phyloP scores from a whole-genome alignment of 2,113 vertebrate species.

The Phalacrocorax pelagicus region DNA sequence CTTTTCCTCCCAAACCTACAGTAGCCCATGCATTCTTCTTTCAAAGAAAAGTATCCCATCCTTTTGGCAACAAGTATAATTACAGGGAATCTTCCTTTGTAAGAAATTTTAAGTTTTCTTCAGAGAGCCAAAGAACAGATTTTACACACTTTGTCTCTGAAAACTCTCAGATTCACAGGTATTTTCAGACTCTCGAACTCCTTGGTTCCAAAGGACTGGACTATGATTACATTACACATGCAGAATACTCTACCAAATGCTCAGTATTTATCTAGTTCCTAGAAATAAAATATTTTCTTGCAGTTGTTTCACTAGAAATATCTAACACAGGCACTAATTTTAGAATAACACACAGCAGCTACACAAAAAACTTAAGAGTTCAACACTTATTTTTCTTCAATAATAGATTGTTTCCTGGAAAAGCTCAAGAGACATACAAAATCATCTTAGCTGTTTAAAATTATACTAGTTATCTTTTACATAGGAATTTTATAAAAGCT shows the following conservation, averaged over 20 bases:
- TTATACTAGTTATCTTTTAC: neutral
- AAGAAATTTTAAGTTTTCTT: neutral
- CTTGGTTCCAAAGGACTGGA: neutral
- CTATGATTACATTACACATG: neutral
- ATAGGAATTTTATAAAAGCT: neutral
- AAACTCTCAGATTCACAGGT: neutral
- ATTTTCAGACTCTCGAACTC: neutral
- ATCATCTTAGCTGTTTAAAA: neutral
- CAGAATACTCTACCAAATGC: neutral
- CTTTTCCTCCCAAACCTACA: neutral
- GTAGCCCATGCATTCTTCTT: neutral
- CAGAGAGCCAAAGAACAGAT: neutral
- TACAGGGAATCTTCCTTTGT: neutral
- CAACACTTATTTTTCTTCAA: neutral
- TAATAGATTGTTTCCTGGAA: neutral
- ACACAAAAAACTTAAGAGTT: neutral
- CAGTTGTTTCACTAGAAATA: neutral
- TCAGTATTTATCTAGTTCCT: neutral
- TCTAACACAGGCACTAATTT: neutral
- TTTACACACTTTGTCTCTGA: neutral
- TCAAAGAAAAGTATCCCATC: neutral
- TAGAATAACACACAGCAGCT: neutral
- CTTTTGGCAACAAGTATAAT: neutral
- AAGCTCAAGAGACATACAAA: neutral
- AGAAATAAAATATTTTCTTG: neutral